Conservation (phyloP, 2,888 invertebrate genomes). For the Hylaea fasciaria region DNA sequence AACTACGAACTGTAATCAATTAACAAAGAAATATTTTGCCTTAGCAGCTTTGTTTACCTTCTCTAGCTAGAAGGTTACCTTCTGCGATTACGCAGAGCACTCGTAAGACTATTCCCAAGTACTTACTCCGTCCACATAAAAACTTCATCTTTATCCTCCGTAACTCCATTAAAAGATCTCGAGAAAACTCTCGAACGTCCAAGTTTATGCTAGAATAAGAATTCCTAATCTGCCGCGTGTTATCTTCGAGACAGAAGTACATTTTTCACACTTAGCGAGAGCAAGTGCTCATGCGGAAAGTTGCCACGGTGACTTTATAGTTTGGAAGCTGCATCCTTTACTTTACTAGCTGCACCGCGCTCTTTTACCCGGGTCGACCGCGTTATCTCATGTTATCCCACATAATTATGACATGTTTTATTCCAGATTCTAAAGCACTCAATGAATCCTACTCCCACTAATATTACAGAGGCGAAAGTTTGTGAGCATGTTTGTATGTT, state of each 20-base stretch:
- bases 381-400: too few species aligned
- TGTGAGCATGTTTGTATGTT: too few species aligned
- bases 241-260: conserved; percentile 21
- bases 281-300: conserved; percentile 18
- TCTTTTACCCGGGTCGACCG: too few species aligned
- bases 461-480: too few species aligned
- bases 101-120: conserved; percentile 17
- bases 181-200: conserved; percentile 29
- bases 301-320: neutral
- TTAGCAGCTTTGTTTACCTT: conserved; percentile 6
- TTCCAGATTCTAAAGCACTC: too few species aligned
- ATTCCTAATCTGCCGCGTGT: conserved; percentile 28
- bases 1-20: too few species aligned
- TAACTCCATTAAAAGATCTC: conserved; percentile 37
- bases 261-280: conserved; percentile 23
- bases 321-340: too few species aligned
- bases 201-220: conserved; percentile 35
- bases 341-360: too few species aligned
- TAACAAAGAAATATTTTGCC: neutral
- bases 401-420: too few species aligned
- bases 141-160: conserved; percentile 27
- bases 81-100: conserved; percentile 12
- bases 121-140: conserved; percentile 21
- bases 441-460: too few species aligned
- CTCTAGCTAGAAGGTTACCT: conserved; percentile 9